Evolutionary conservation across 2,888 invertebrate genomes (phyloP), one percentile per base, ranked within the genome.

Genomic region (Clostera curtula): DNA sequence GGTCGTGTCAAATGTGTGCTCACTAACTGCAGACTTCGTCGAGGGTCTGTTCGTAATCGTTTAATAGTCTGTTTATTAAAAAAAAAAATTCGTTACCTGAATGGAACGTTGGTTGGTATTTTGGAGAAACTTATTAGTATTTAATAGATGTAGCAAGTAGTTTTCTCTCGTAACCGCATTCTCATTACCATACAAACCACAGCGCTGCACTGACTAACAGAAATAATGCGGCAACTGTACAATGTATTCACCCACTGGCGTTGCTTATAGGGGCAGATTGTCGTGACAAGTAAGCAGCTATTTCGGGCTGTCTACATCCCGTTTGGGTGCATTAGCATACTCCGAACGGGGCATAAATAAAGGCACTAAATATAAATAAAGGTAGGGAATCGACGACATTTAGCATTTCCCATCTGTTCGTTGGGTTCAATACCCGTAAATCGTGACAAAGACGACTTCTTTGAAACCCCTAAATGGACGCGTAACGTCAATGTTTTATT

Each of bases 271-370:
- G 49, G 53, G 48, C 51, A 49, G 56, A 64, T 56, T 58, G 58
- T 56, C 58, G 52, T 54, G 61, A 62, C 52, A 56, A 49, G 52
- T 43, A 43, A 40, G 40, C 30, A 34, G 55, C 49, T 67, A 67
- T 67, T 63, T 58, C 54, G 52, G 54, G 51, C 49, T 34, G 48
- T 43, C 53, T 45, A 49, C 49, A 52, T 59, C 55, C 55, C 56
- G 55, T 56, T 63, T 62, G 43, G 49, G 49, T 40, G 36, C 56
- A 55, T 55, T 56, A 55, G 43, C 48, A 51, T 53, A 46, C 40
- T 45, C 44, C 44, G 46, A 49, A 48, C 41, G 22, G 37, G 36
- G 39, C 49, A 49, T 56, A 57, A 62, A 63, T 57, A 59, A 53
- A 40, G 34, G 40, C 31, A 40, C 34, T 50, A 34, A 41, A 53